Evolutionary conservation across 2,888 invertebrate species (phyloP).

Genomic region (Microplitis deprimator): DNA sequence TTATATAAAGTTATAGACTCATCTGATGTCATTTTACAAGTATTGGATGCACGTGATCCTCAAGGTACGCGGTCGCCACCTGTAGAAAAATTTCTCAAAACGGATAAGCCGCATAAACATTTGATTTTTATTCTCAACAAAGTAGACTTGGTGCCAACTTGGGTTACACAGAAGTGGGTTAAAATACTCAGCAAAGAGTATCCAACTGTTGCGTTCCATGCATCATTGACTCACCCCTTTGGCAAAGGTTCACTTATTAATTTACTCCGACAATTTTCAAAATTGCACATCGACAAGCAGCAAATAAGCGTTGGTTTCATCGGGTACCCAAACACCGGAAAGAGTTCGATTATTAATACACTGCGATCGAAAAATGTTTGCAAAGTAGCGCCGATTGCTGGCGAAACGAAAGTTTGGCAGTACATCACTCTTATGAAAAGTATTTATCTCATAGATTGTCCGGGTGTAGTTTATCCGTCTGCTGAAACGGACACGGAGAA

Average conservation of each 20-base stretch:
- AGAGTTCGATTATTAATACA: constrained; percentile 98
- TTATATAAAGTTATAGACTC: constrained; percentile 99
- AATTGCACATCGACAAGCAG: constrained; percentile 95
- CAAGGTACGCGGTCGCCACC: constrained; percentile 95
- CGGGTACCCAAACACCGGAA: constrained; percentile 99
- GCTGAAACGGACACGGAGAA: constrained; percentile 96
- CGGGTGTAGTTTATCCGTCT: constrained; percentile 97
- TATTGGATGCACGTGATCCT: constrained; percentile 97
- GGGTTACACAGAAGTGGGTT: constrained; percentile 99
- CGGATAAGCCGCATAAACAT: constrained; percentile 97
- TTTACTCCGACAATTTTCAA: constrained; percentile 93
- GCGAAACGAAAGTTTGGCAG: constrained; percentile 99
- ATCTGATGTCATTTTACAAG: constrained; percentile 96
- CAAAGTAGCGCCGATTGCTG: constrained; percentile 98
- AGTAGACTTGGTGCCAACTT: constrained; percentile 95
- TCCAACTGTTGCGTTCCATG: constrained; percentile 98
- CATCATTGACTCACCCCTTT: constrained; percentile 98
- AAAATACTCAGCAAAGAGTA: constrained; percentile 93
- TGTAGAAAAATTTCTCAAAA: constrained; percentile 89
- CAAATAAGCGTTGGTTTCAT: constrained; percentile 99
- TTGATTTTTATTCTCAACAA: constrained; percentile 97
- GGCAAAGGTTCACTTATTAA: constrained; percentile 98
- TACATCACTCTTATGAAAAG: constrained; percentile 98
- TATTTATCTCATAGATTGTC: constrained; percentile 98
- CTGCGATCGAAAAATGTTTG: constrained; percentile 97